These are phyloP conservation scores for Spongilla lacustris DNA, from an alignment of 37 sponge, comb jelly and placozoan species.

Conservation along the genomic window DNA sequence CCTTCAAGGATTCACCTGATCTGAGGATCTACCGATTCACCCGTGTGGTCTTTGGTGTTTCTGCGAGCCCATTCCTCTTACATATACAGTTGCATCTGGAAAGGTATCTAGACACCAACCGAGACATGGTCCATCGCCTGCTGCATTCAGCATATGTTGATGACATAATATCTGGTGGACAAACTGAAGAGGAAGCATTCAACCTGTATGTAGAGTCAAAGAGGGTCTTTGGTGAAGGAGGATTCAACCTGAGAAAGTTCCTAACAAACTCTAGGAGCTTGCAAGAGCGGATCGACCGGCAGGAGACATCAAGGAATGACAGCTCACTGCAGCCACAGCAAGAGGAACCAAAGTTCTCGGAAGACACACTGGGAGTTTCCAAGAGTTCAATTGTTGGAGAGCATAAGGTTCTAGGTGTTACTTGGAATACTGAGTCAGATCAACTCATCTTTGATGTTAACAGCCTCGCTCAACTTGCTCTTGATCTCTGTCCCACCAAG, in stretches of 20 bases:
- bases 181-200: slow-evolving; percentile 42
- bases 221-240: slow-evolving; percentile 24
- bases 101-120: slow-evolving; percentile 5
- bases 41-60: slow-evolving; percentile 50
- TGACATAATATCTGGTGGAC: slow-evolving; percentile 48
- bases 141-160: slow-evolving; percentile 55
- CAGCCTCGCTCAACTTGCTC: slow-evolving; percentile 21
- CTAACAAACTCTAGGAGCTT: no score
- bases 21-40: slow-evolving; percentile 35
- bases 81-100: slow-evolving; percentile 43
- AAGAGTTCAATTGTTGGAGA: slow-evolving; percentile 7
- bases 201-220: slow-evolving; percentile 30
- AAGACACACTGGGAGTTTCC: slow-evolving; percentile 21
- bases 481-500: slow-evolving; percentile 37
- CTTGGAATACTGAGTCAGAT: slow-evolving; percentile 52
- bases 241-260: slow-evolving; percentile 55
- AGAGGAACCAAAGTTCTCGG: slow-evolving; percentile 23
- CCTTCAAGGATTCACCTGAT: slow-evolving; percentile 1
- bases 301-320: not conserved
- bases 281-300: slow-evolving; percentile 24
- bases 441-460: slow-evolving; percentile 34
- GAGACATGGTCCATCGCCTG: slow-evolving; percentile 8
- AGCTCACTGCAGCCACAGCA: slow-evolving; percentile 5
- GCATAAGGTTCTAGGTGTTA: slow-evolving; percentile 54
- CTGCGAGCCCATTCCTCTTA: slow-evolving; percentile 47